phyloP scores from a whole-genome alignment of 2,797 vertebrate genomes.

The Squalus acanthias region DNA sequence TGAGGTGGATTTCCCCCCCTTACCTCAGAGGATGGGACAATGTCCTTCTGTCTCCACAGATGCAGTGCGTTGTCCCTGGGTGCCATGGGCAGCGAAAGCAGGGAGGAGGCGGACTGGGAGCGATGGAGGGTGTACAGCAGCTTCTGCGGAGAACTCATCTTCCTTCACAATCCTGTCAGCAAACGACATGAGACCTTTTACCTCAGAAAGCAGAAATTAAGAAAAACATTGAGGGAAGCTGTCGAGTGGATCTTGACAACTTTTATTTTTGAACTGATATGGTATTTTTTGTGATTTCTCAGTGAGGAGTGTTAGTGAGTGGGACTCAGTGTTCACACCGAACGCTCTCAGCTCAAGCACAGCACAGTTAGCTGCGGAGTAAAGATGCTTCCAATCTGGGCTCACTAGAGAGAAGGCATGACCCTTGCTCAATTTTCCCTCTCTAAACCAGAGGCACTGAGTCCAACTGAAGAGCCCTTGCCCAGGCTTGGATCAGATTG shows the following conservation, averaged over 20 bases:
- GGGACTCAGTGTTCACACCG: neutral
- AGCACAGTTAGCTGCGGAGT: neutral
- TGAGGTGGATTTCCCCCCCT: neutral
- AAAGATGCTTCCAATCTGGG: neutral
- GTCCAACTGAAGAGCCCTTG: neutral
- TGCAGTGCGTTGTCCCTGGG: neutral
- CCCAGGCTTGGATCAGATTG: neutral
- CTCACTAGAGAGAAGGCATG: neutral
- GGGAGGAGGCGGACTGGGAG: slow-evolving; percentile 39
- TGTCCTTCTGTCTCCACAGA: neutral
- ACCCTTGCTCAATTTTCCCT: neutral
- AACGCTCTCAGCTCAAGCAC: neutral
- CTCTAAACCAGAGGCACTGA: neutral
- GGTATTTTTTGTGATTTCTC: neutral
- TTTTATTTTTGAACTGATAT: neutral
- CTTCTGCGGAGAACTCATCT: neutral
- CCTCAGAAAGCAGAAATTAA: neutral
- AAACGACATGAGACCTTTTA: neutral
- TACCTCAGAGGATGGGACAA: slow-evolving; percentile 30
- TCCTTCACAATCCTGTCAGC: slow-evolving; percentile 12
- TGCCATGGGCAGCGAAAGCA: neutral
- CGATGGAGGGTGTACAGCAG: neutral
- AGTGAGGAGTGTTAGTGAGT: neutral
- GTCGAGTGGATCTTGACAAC: neutral
- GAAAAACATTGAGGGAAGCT: neutral